Conservation (phyloP, 2,797 vertebrate genomes). For the Peromyscus nudipes region DNA sequence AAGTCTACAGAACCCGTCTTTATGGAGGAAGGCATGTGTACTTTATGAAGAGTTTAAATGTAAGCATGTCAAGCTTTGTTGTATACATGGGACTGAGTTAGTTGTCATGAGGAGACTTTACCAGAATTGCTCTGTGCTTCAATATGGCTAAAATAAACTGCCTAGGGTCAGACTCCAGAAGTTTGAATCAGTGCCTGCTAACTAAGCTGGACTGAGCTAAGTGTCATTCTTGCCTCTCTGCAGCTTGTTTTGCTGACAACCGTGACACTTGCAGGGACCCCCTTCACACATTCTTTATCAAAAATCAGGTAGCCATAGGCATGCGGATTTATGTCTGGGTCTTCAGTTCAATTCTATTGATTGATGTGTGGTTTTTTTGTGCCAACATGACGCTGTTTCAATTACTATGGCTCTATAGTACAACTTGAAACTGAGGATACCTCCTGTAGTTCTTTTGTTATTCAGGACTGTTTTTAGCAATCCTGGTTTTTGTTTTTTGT, state of each 20-base stretch:
- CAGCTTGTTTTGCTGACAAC: background rate
- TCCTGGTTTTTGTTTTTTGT: background rate
- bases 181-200: background rate
- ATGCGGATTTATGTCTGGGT: background rate
- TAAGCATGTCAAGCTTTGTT: background rate
- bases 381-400: background rate
- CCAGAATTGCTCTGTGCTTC: background rate
- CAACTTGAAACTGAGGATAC: background rate
- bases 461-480: background rate
- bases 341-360: background rate
- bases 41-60: background rate
- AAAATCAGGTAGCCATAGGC: background rate
- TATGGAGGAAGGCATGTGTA: background rate
- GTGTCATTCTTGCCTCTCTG: background rate
- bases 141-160: background rate
- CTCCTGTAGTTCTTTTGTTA: background rate
- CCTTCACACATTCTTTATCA: background rate
- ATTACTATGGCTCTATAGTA: background rate
- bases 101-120: background rate
- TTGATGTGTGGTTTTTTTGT: too few species aligned
- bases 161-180: background rate
- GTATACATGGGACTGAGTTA: background rate
- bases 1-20: background rate
- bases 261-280: background rate
- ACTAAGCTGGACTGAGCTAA: background rate